Conservation (phyloP, 2,113 vertebrate genomes). For the Pelobates fuscus region DNA sequence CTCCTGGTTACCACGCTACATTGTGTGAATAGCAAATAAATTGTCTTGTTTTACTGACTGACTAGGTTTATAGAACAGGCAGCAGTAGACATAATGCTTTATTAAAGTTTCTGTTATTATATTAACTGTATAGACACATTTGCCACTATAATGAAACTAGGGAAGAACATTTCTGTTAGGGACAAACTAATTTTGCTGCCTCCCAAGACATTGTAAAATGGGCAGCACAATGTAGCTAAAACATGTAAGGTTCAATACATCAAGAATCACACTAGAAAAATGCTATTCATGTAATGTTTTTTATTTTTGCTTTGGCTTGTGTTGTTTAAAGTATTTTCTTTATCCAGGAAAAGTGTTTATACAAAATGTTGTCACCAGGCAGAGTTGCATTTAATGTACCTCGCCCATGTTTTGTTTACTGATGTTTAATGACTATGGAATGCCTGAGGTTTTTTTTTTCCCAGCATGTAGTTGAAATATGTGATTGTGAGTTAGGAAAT, state of each 20-base stretch:
- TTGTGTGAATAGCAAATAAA: too few relatives aligned
- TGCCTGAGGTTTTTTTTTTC: neutral
- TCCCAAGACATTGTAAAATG: too few relatives aligned
- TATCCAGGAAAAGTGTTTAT: neutral
- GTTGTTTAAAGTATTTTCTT: neutral
- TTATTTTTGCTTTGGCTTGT: neutral
- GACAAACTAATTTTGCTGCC: too few relatives aligned
- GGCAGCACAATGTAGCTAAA: too few relatives aligned
- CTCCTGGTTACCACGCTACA: neutral
- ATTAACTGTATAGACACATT: too few relatives aligned
- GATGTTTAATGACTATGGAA: neutral
- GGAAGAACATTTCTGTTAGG: too few relatives aligned
- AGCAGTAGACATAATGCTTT: too few relatives aligned
- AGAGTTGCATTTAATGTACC: neutral
- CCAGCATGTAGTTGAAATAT: neutral
- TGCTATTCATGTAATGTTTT: neutral
- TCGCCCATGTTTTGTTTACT: constrained; percentile 1
- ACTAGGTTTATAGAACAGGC: too few relatives aligned
- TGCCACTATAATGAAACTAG: too few relatives aligned
- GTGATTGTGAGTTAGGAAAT: neutral
- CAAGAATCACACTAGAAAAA: constrained; percentile 16
- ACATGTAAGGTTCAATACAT: too few relatives aligned
- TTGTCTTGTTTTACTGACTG: too few relatives aligned
- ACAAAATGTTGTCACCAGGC: neutral
- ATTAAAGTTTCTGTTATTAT: too few relatives aligned